Evolutionary conservation across 1,140 invertebrate species (phyloP).

Genomic region (Micrasema minimum): DNA sequence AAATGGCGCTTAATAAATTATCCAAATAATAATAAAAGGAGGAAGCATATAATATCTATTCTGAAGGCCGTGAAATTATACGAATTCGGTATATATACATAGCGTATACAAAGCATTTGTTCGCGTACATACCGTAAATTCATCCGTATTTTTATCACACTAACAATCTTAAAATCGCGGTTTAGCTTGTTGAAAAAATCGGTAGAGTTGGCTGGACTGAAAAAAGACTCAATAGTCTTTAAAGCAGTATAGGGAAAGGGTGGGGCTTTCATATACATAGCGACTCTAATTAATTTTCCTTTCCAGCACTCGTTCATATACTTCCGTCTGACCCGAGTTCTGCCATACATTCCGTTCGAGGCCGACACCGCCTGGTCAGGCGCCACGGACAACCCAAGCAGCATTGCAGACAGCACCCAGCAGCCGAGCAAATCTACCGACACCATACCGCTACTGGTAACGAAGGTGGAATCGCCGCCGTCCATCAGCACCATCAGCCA

Average conservation of each 20-base stretch:
- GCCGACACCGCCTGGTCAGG: conserved; percentile 31
- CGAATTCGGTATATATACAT: too few species aligned
- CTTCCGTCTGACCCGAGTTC: conserved; percentile 40
- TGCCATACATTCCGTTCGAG: conserved; percentile 49
- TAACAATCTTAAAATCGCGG: too few species aligned
- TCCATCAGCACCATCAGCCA: conserved; percentile 38
- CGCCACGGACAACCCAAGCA: conserved; percentile 32
- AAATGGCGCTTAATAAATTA: too few species aligned
- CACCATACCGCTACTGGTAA: conserved; percentile 49
- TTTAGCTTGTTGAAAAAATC: too few species aligned
- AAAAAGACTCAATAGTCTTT: too few species aligned
- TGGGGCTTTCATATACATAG: neutral
- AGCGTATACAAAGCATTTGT: neutral
- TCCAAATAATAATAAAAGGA: too few species aligned
- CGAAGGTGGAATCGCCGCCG: conserved; percentile 40
- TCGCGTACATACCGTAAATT: too few species aligned
- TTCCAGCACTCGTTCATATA: conserved; percentile 49
- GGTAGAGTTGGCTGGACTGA: too few species aligned
- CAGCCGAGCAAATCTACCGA: conserved; percentile 37
- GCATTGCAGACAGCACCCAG: conserved; percentile 7
- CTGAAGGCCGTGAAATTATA: too few species aligned
- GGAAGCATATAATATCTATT: too few species aligned
- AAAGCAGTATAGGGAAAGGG: too few species aligned
- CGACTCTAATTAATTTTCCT: conserved; percentile 14
- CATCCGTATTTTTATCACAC: too few species aligned